These are phyloP conservation scores for Lamellibrachia luymesi DNA, from an alignment of 1,140 invertebrate genomes.

Conservation along the genomic window DNA sequence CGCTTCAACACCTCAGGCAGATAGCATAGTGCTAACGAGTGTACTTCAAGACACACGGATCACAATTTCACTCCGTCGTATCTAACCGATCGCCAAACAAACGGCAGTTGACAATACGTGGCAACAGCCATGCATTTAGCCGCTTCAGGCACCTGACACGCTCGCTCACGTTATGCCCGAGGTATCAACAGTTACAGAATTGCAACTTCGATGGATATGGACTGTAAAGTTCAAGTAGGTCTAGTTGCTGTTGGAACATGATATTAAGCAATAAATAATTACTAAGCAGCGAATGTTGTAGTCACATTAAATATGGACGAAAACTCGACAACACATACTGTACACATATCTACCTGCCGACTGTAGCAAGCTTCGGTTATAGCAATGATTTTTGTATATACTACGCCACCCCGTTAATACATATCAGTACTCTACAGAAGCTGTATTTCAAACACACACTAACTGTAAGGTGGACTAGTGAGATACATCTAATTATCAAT, in stretches of 20 bases:
- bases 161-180: neutral
- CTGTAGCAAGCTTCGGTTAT: neutral
- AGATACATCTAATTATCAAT: neutral
- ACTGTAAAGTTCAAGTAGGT: neutral
- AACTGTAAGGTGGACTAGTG: neutral
- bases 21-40: neutral
- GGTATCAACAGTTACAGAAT: neutral
- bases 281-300: neutral
- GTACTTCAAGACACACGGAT: neutral
- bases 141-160: neutral
- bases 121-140: neutral
- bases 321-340: neutral
- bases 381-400: neutral
- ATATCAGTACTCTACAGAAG: neutral
- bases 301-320: neutral
- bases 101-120: neutral
- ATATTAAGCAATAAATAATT: neutral
- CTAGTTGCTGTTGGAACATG: neutral
- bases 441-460: neutral
- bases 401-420: neutral
- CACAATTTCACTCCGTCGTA: neutral
- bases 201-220: neutral
- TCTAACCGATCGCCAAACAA: neutral
- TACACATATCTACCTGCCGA: neutral
- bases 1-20: neutral